phyloP scores from a whole-genome alignment of 2,797 vertebrate genomes.

The Schizopygopsis malacanthus region DNA sequence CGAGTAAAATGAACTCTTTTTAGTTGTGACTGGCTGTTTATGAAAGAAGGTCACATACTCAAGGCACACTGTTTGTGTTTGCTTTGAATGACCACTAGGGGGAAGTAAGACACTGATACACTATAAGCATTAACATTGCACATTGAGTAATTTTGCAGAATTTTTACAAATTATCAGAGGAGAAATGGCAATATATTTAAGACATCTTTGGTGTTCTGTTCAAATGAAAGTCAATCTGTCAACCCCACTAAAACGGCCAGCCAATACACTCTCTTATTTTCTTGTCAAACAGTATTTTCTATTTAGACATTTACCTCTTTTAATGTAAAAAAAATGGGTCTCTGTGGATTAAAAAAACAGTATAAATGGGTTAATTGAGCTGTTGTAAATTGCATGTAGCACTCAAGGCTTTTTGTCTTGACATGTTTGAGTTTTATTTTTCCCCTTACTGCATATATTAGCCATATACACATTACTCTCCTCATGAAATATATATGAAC shows the following conservation, averaged over 20 bases:
- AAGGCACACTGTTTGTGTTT: not conserved
- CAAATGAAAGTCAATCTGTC: slow-evolving; percentile 11
- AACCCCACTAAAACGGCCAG: not conserved
- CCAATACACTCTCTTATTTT: slow-evolving; percentile 1
- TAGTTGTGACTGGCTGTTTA: not conserved
- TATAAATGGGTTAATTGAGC: slow-evolving; percentile 80
- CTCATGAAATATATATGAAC: slow-evolving; percentile 48
- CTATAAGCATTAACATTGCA: slow-evolving; percentile 7
- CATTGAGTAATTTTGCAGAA: not conserved
- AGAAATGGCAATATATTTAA: not conserved
- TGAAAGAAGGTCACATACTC: not conserved
- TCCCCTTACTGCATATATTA: slow-evolving; percentile 80
- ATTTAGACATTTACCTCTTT: slow-evolving; percentile 70
- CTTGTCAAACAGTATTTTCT: slow-evolving; percentile 69
- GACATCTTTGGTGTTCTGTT: not conserved
- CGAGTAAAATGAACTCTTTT: not conserved
- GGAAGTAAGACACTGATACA: slow-evolving; percentile 68
- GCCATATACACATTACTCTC: slow-evolving; percentile 77
- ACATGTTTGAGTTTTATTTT: slow-evolving; percentile 79
- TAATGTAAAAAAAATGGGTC: slow-evolving; percentile 74
- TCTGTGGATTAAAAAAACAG: slow-evolving; percentile 79
- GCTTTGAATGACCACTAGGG: slow-evolving; percentile 69
- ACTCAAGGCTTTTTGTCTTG: slow-evolving; percentile 81
- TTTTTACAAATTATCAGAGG: not conserved
- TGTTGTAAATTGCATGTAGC: slow-evolving; percentile 81